These are phyloP conservation scores for Chionomys nivalis DNA, from an alignment of 2,113 vertebrate species.

Conservation along the genomic window DNA sequence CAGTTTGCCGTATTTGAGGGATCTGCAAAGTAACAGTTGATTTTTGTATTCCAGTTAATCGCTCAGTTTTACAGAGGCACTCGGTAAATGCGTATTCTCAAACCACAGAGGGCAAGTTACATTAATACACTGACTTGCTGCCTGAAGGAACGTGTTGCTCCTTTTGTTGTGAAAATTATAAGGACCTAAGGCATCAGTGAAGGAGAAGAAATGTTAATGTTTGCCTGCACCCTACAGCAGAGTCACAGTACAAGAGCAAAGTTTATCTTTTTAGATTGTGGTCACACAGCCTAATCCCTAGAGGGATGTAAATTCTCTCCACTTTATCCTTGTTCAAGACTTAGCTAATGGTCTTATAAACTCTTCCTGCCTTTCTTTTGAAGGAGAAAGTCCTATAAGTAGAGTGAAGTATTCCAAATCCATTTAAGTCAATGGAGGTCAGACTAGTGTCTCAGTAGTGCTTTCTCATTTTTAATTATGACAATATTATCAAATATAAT, in stretches of 20 bases:
- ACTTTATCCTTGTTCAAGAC: conserved; percentile 51
- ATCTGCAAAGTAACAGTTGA: conserved; percentile 10
- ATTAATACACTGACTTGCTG: conserved; percentile 22
- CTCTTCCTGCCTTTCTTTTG: conserved; percentile 25
- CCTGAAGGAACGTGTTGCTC: conserved; percentile 62
- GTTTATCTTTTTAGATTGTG: conserved; percentile 70
- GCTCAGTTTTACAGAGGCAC: neutral
- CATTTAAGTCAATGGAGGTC: neutral
- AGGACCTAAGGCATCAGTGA: conserved; percentile 39
- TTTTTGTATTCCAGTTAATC: conserved; percentile 32
- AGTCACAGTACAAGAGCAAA: conserved; percentile 63
- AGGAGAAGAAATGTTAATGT: conserved; percentile 63
- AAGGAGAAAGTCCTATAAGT: neutral
- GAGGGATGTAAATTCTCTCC: conserved; percentile 62
- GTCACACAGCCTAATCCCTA: conserved; percentile 31
- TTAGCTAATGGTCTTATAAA: conserved; percentile 40
- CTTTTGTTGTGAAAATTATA: conserved; percentile 67
- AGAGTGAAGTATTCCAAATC: conserved; percentile 23
- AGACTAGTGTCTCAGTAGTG: neutral
- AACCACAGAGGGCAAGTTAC: conserved; percentile 37
- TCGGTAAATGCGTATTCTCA: neutral
- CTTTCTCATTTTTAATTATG: neutral
- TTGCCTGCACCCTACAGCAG: conserved; percentile 42
- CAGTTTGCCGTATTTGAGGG: neutral
- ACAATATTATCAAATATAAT: neutral